These are phyloP conservation scores for Theodoxus fluviatilis DNA, from an alignment of 2,888 invertebrate species.

Conservation along the genomic window DNA sequence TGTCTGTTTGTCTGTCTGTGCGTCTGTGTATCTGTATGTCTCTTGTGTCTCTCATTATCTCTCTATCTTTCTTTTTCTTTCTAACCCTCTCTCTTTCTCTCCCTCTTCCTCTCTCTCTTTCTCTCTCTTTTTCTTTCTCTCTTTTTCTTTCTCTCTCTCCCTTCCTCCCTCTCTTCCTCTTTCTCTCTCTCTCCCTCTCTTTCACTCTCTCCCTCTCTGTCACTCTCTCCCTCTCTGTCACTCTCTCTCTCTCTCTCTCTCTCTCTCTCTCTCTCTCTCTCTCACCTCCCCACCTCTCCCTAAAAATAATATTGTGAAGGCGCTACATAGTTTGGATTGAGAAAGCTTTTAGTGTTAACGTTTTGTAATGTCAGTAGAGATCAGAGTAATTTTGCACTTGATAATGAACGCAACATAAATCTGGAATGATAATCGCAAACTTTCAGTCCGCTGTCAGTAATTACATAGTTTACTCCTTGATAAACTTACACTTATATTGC, in stretches of 20 bases:
- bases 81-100: constrained; percentile 15
- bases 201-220: not conserved
- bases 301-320: not conserved
- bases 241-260: constrained; percentile 14
- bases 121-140: not conserved
- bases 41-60: too few species aligned
- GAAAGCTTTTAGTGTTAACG: too few species aligned
- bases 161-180: constrained; percentile 1
- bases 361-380: too few species aligned
- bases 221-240: constrained; percentile 1
- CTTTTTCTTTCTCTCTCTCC: not conserved
- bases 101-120: not conserved
- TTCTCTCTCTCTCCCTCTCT: constrained; percentile 10
- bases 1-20: too few species aligned
- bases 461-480: too few species aligned
- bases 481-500: too few species aligned
- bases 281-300: not conserved
- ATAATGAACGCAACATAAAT: too few species aligned
- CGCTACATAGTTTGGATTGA: not conserved
- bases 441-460: too few species aligned
- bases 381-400: too few species aligned
- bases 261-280: constrained; percentile 15
- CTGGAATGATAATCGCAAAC: too few species aligned
- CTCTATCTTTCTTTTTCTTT: too few species aligned
- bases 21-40: too few species aligned